A percentile compares a stretch with the other conserved stretches of the same genome.
These are phyloP conservation scores for Panthera tigris DNA, from an alignment of 2,113 vertebrate species.

Conservation along the genomic window DNA sequence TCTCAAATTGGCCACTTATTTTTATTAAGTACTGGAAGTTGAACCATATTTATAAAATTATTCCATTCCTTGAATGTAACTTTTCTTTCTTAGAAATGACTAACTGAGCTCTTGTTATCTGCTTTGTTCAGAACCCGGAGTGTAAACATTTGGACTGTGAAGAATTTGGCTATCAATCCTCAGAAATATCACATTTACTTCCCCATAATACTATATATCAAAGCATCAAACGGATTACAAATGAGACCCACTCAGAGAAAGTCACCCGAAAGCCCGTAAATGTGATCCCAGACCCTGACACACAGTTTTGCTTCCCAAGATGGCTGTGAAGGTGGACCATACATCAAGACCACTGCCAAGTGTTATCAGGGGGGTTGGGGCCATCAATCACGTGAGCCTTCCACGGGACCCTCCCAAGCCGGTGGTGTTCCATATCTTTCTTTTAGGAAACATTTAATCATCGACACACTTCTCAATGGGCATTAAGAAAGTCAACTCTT, in stretches of 20 bases:
- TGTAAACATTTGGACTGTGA: neutral
- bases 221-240: neutral
- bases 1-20: neutral
- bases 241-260: neutral
- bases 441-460: neutral
- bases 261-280: neutral
- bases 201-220: neutral
- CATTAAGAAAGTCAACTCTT: neutral
- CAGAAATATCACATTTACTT: neutral
- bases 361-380: neutral
- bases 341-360: accelerated
- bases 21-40: no score
- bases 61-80: neutral
- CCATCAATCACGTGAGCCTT: neutral
- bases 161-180: neutral
- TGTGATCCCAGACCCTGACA: neutral
- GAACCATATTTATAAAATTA: neutral
- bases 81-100: neutral
- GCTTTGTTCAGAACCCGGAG: neutral
- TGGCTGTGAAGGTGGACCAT: neutral
- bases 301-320: neutral
- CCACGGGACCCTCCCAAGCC: accelerated
- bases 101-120: neutral
- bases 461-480: neutral
- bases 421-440: neutral